Evolutionary conservation across 2,888 invertebrate species (phyloP).

Genomic region (Therioaphis trifolii): DNA sequence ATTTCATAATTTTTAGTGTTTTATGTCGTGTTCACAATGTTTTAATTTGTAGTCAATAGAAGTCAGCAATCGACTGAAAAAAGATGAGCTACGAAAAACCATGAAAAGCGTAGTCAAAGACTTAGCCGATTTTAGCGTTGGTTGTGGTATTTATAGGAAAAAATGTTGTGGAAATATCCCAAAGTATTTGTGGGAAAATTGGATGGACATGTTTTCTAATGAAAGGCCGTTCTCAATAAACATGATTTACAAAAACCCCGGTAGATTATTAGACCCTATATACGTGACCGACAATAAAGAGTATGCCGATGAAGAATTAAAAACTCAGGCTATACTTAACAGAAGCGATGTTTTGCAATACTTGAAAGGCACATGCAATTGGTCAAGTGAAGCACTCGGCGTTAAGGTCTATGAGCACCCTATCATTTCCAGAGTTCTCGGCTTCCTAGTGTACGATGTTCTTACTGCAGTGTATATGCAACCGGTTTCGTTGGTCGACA

Average conservation of each 20-base stretch:
- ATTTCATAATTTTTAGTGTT: too few relatives aligned
- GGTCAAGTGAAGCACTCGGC: background rate
- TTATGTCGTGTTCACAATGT: background rate
- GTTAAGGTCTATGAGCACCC: too few relatives aligned
- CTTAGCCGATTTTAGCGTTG: background rate
- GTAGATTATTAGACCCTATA: background rate
- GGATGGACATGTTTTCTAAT: slow-evolving; percentile 37
- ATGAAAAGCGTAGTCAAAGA: slow-evolving; percentile 6
- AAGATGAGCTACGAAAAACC: background rate
- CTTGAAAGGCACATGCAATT: background rate
- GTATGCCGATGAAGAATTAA: background rate
- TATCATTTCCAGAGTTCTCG: background rate
- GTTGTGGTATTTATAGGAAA: background rate
- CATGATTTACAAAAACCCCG: background rate
- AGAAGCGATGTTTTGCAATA: background rate
- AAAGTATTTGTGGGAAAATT: background rate
- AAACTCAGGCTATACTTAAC: slow-evolving; percentile 13
- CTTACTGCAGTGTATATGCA: background rate
- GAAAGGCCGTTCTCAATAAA: background rate
- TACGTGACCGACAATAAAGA: background rate
- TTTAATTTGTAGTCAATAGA: background rate
- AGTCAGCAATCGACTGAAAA: background rate
- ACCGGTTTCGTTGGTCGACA: background rate
- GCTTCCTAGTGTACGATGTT: background rate
- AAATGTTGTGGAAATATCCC: background rate